phyloP scores from a whole-genome alignment of 2,113 vertebrate species.

The Eudyptes chrysolophus region DNA sequence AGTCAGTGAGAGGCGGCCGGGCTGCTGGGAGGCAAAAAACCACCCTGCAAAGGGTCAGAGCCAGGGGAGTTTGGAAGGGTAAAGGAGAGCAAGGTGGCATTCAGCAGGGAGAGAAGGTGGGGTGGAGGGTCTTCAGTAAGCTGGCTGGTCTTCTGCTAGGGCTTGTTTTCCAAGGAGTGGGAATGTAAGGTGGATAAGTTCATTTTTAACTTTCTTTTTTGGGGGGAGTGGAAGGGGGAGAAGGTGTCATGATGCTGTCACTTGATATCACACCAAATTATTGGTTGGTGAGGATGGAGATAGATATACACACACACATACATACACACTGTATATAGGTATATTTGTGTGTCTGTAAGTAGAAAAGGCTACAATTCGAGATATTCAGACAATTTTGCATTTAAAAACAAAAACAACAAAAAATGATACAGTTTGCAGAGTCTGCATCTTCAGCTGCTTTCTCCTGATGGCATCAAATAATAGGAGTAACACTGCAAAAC shows the following conservation, averaged over 20 bases:
- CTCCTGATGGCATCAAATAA: neutral
- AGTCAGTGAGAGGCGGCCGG: neutral
- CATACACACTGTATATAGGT: neutral
- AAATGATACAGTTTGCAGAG: neutral
- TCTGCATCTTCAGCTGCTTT: neutral
- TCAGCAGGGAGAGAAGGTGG: neutral
- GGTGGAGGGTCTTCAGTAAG: neutral
- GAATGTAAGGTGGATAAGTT: neutral
- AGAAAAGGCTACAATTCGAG: neutral
- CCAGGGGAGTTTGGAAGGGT: too few relatives aligned
- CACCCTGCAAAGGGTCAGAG: neutral
- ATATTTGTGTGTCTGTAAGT: neutral
- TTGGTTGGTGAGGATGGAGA: neutral
- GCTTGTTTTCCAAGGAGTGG: neutral
- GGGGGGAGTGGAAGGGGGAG: fast-evolving
- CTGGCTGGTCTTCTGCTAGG: neutral
- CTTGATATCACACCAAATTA: neutral
- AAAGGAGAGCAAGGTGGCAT: neutral
- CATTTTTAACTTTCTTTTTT: neutral
- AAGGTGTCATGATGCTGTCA: neutral
- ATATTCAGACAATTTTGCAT: neutral
- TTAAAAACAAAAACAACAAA: neutral
- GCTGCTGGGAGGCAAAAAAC: neutral
- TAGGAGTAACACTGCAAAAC: neutral
- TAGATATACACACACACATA: too few relatives aligned